Base-by-base conservation (phyloP, 1,140 invertebrate species). In the Dinoponera quadriceps region DNA sequence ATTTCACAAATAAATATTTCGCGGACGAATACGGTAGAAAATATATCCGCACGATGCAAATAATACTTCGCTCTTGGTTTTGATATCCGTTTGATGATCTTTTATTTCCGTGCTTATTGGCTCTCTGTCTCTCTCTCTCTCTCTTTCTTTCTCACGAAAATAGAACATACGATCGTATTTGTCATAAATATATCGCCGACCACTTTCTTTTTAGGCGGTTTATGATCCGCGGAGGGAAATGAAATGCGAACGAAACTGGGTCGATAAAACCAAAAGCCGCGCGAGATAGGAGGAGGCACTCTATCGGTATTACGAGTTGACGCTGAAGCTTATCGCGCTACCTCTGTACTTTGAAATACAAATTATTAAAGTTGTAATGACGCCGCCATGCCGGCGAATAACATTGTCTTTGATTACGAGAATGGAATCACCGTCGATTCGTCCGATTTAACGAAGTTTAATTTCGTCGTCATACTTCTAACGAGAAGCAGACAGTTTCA, bases 281-380 rank as follows among this genome's bases (percentile, higher is more conserved):
- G n/a, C 11, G 29, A 78, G 73, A 9, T 44, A 44, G 7, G 38
- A 9, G 9, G 38, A 44, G 38, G 38, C 38, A 80, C 57, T 88
- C 74, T 55, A 33, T 7, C 2, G 7, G 2, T 44, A 44, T 9
- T n/a, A 38, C 29, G 55, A 72, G 48, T 60, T 63, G 9, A 48
- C n/a, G 20, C 48, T 59, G 72, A 9, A 44, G 80, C 78, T 90
- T 89, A 78, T 77, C 80, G 62, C 27, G 25, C 27, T 1, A 86
- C 60, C 85, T 65, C 85, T 90, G 86, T 90, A 90, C 86, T 65
- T 60, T 82, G 72, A 90, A 88, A 90, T 89, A 90, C 86, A 89
- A 90, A 91, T 90, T 88, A 90, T 91, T 88, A 91, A 91, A 91
- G 85, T 91, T 91, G 90, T 91, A 90, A 91, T 91, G 90, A 91